Conservation (phyloP, 2,113 vertebrate species). For the Pseudorhombus dupliciocellatus region DNA sequence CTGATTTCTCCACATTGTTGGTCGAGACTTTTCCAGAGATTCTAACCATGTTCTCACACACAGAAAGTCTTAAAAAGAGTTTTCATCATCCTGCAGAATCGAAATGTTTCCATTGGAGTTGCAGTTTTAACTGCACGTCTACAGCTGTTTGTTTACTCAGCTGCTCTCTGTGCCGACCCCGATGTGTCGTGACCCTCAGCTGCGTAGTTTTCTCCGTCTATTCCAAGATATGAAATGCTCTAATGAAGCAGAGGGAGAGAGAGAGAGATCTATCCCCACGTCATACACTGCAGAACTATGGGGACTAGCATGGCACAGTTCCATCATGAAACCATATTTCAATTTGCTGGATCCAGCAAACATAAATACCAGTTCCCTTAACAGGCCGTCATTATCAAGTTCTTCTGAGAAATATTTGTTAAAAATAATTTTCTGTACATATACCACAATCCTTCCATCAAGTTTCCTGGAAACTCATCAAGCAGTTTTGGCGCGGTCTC, state of each 20-base stretch:
- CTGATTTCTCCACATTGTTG: no score
- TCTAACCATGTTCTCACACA: no score
- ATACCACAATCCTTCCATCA: neutral
- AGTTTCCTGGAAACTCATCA: neutral
- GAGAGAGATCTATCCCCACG: neutral
- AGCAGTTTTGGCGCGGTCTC: no score
- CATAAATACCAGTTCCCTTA: no score
- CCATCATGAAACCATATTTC: no score
- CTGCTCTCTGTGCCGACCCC: slow-evolving; percentile 1
- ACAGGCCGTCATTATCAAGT: no score
- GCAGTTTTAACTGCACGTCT: neutral
- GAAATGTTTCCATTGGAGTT: neutral
- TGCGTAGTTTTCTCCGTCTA: neutral
- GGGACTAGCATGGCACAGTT: no score
- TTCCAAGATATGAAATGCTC: neutral
- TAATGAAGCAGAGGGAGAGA: neutral
- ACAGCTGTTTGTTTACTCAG: slow-evolving; percentile 32
- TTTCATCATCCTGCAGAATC: no score
- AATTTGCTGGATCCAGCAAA: no score
- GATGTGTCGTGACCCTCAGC: neutral
- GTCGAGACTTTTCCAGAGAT: no score
- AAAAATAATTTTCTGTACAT: neutral
- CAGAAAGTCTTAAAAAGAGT: no score
- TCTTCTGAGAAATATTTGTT: no score
- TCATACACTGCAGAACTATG: neutral